Evolutionary conservation across 2,888 invertebrate genomes (phyloP).

Genomic region (Idaea aversata): DNA sequence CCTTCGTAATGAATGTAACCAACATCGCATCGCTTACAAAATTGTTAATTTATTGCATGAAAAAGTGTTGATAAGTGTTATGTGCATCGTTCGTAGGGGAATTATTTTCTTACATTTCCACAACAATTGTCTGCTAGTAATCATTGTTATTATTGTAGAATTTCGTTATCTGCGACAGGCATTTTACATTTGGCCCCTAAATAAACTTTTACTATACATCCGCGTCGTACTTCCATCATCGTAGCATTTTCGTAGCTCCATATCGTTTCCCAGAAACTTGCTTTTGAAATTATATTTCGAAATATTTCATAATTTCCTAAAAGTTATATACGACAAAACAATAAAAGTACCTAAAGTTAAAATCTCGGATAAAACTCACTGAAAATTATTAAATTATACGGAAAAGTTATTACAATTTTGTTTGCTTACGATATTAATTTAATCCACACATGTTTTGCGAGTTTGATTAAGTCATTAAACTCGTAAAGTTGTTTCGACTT

Average conservation of each 20-base stretch:
- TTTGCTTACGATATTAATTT: slow-evolving; percentile 26
- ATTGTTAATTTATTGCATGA: too few relatives aligned
- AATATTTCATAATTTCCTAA: too few relatives aligned
- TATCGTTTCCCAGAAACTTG: background rate
- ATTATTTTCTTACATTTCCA: too few relatives aligned
- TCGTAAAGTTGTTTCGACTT: slow-evolving; percentile 9
- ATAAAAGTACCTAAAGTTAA: background rate
- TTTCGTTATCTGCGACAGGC: too few relatives aligned
- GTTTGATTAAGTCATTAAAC: slow-evolving; percentile 13
- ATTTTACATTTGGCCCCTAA: too few relatives aligned
- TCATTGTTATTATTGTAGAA: too few relatives aligned
- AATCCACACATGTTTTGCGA: slow-evolving; percentile 22
- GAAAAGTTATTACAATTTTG: slow-evolving; percentile 25
- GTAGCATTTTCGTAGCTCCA: background rate
- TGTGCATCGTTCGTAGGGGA: too few relatives aligned
- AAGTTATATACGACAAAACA: background rate
- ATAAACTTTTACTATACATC: background rate
- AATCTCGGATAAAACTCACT: slow-evolving; percentile 11
- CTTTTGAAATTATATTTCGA: too few relatives aligned
- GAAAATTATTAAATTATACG: slow-evolving; percentile 20
- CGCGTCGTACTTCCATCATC: background rate
- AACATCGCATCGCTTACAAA: too few relatives aligned
- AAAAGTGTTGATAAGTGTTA: too few relatives aligned
- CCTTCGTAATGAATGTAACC: too few relatives aligned
- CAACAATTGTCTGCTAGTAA: too few relatives aligned